Conservation (phyloP, 37 sponge, comb jelly and placozoan genomes). For the Halisarca cf. caerulea region DNA sequence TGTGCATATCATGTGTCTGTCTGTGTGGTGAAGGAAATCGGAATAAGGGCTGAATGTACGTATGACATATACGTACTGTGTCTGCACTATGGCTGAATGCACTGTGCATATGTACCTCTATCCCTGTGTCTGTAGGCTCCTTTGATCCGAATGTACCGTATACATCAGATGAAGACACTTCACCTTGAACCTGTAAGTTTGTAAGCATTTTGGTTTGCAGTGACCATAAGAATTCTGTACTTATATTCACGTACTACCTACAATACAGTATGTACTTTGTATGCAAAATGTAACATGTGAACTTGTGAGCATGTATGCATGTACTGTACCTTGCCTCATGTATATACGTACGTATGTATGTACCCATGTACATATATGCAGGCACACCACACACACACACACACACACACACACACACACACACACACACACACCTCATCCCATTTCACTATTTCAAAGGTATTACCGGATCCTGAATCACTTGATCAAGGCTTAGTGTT, state of each 20-base stretch:
- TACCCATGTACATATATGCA: too few relatives aligned
- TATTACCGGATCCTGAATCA: conserved; percentile 31
- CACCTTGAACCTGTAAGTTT: conserved; percentile 57
- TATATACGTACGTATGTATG: background rate
- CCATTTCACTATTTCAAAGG: background rate
- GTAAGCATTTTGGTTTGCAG: too few relatives aligned
- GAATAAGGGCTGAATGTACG: too few relatives aligned
- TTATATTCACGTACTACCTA: background rate
- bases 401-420: background rate
- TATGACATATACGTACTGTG: too few relatives aligned
- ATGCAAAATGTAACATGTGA: background rate
- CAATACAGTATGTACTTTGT: too few relatives aligned
- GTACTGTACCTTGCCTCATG: background rate
- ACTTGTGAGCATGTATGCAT: conserved; percentile 22
- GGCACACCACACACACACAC: too few relatives aligned
- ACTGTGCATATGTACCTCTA: background rate
- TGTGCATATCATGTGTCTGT: too few relatives aligned
- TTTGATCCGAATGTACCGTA: conserved; percentile 37
- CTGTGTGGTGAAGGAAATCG: too few relatives aligned
- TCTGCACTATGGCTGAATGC: too few relatives aligned
- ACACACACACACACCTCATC: background rate
- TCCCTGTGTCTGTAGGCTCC: conserved; percentile 26
- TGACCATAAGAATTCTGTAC: too few relatives aligned
- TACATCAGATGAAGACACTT: conserved; percentile 44
- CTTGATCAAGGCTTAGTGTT: conserved; percentile 85